Base-by-base conservation (phyloP, 2,888 invertebrate genomes). In the Neocrepidodera transversa region DNA sequence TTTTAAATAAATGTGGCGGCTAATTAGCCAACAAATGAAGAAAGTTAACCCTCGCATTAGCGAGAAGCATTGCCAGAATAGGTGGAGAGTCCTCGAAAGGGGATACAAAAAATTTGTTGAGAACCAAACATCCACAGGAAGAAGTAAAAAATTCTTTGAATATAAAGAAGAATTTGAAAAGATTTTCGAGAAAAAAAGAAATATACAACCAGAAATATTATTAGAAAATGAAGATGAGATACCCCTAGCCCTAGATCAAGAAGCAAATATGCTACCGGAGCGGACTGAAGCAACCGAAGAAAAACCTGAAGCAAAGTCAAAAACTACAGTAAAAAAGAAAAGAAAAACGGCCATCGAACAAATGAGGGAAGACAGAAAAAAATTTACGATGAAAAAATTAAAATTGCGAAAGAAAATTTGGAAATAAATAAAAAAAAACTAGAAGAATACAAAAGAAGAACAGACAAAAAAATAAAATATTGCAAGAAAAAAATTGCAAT, bases 21-120 rank as follows among this genome's bases (percentile, higher is more conserved):
- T n/a, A n/a, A n/a, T n/a, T n/a, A n/a, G n/a, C n/a, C n/a, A n/a
- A n/a, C n/a, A n/a, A n/a, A n/a, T n/a, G n/a, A n/a, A n/a, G n/a
- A n/a, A n/a, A n/a, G n/a, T n/a, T n/a, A n/a, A n/a, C n/a, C n/a
- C n/a, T n/a, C n/a, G n/a, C n/a, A n/a, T n/a, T n/a, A n/a, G n/a
- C n/a, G n/a, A n/a, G n/a, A n/a, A n/a, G n/a, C n/a, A 60, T 23
- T 54, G 54, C n/a, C 49, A 55, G 43, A 55, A 56, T 26, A 60
- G 45, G 28, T 60, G 55, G 55, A 54, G 26, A 35, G 55, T 55
- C 18, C 51, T 60, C 1, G 60, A 56, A 42, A 47, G 58, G 32
- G 36, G 28, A 18, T 58, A 58, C 35, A 52, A 52, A 47, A 57
- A 61, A 13, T 62, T 23, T 23, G 26, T 61, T n/a, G 40, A 61